Evolutionary conservation across 2,797 vertebrate genomes (phyloP).

Genomic region (Sebastes vulpes): DNA sequence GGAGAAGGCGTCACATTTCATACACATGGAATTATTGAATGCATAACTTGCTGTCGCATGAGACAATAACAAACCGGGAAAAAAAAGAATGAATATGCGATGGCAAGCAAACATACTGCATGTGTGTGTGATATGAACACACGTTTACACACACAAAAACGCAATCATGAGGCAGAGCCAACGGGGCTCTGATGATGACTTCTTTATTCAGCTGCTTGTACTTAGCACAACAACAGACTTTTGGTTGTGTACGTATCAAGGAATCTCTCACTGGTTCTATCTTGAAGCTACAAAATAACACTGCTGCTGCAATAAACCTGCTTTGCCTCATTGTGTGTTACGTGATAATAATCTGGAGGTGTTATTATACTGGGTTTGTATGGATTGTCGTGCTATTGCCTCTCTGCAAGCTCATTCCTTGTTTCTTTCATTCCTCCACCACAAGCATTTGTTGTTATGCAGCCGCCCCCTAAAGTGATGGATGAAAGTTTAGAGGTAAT

Average conservation of each 20-base stretch:
- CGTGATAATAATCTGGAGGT: conserved; percentile 18
- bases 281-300: conserved; percentile 33
- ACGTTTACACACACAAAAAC: background rate
- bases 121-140: background rate
- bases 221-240: background rate
- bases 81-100: conserved; percentile 18
- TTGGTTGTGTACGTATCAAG: background rate
- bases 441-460: conserved; percentile 58
- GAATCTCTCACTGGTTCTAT: conserved; percentile 18
- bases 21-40: conserved; percentile 25
- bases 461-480: conserved; percentile 55
- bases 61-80: conserved; percentile 4
- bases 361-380: conserved; percentile 17
- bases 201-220: conserved; percentile 8
- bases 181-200: background rate
- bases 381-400: conserved; percentile 20
- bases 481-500: conserved; percentile 52
- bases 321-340: conserved; percentile 7
- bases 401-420: conserved; percentile 32
- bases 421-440: conserved; percentile 38
- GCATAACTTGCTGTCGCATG: conserved; percentile 27
- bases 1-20: conserved; percentile 19
- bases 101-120: background rate
- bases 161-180: background rate
- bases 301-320: conserved; percentile 1